Percentiles rank a stretch among this genome's conserved stretches.
Conservation (phyloP, 2,888 invertebrate species). For the Pterostichus niger region DNA sequence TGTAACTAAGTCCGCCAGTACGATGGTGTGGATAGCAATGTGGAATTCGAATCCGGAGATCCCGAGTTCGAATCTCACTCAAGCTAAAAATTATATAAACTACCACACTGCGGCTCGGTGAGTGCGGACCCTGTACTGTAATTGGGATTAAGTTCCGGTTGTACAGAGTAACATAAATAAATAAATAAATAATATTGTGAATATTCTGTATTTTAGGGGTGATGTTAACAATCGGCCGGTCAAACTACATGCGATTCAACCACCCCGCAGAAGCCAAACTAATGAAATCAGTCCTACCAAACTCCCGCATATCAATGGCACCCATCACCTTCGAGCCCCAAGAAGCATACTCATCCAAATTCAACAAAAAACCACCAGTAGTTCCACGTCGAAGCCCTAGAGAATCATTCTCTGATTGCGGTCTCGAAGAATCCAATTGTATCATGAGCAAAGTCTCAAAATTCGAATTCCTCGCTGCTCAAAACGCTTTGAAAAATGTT, state of each 20-base stretch:
- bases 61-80: too few species aligned
- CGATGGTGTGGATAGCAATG: too few species aligned
- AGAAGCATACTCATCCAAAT: slow-evolving; percentile 73
- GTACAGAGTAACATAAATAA: too few species aligned
- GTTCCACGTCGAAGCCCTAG: slow-evolving; percentile 81
- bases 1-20: too few species aligned
- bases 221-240: slow-evolving; percentile 94
- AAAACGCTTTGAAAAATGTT: slow-evolving; percentile 80
- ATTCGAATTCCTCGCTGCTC: slow-evolving; percentile 87
- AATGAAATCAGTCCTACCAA: slow-evolving; percentile 90
- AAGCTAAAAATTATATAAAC: too few species aligned
- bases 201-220: slow-evolving; percentile 84
- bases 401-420: slow-evolving; percentile 77
- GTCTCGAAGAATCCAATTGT: slow-evolving; percentile 79
- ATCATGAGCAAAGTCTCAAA: slow-evolving; percentile 89
- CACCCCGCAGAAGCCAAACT: slow-evolving; percentile 94
- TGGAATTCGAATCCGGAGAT: too few species aligned
- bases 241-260: slow-evolving; percentile 95
- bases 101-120: too few species aligned
- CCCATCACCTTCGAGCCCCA: slow-evolving; percentile 83
- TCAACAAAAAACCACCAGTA: slow-evolving; percentile 83
- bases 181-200: slow-evolving; percentile 51
- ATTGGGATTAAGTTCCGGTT: too few species aligned
- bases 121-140: too few species aligned
- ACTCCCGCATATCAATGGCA: slow-evolving; percentile 88